Evolutionary conservation across 2,113 vertebrate species (phyloP).

Genomic region (Rhinolophus sinicus): DNA sequence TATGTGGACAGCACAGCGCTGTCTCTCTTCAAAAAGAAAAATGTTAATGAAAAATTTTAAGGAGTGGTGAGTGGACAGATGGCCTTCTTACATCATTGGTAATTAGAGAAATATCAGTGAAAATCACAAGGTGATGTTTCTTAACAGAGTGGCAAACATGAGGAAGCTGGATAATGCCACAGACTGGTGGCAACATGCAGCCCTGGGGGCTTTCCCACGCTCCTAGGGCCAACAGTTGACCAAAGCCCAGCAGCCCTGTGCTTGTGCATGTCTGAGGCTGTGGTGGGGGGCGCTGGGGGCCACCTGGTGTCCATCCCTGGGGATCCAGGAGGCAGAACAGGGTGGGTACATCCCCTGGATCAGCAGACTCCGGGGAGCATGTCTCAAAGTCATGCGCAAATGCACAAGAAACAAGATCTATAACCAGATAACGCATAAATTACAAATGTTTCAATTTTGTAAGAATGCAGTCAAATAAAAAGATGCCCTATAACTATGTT

Average conservation of each 20-base stretch:
- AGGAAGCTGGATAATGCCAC: neutral
- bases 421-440: neutral
- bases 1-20: neutral
- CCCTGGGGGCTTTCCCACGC: accelerated
- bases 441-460: neutral
- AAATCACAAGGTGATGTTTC: neutral
- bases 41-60: neutral
- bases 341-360: neutral
- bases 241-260: neutral
- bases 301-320: neutral
- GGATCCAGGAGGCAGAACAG: neutral
- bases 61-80: neutral
- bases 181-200: neutral
- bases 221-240: neutral
- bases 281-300: neutral
- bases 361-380: neutral
- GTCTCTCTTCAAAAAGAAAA: neutral
- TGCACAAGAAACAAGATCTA: neutral
- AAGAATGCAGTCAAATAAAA: neutral
- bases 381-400: neutral
- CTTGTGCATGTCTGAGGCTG: neutral
- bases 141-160: neutral
- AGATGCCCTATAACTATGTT: neutral
- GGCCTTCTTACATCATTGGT: neutral
- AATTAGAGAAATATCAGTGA: neutral